Percentiles rank a stretch among this genome's conserved stretches.
phyloP scores from a whole-genome alignment of 2,113 vertebrate genomes.

The Scomber colias region DNA sequence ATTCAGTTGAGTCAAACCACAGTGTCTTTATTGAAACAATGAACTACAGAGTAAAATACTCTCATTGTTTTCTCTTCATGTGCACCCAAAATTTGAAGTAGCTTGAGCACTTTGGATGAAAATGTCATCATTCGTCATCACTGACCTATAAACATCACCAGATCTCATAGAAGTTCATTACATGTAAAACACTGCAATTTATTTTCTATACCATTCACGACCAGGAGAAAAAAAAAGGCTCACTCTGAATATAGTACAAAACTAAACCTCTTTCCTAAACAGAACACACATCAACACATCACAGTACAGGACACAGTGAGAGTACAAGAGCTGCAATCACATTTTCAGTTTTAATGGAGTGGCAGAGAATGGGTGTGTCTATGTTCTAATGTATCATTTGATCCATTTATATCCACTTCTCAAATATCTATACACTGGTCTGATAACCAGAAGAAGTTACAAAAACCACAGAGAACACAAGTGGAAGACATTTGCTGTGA shows the following conservation, averaged over 20 bases:
- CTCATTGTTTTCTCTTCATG: neutral
- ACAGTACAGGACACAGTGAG: neutral
- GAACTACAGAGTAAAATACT: neutral
- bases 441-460: neutral
- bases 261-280: neutral
- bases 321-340: neutral
- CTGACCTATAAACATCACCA: neutral
- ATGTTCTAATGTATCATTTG: conserved; percentile 15
- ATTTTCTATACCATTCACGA: neutral
- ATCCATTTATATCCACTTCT: conserved; percentile 1
- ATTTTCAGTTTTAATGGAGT: conserved; percentile 16
- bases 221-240: neutral
- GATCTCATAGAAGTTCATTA: neutral
- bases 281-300: conserved; percentile 2
- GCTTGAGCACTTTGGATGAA: conserved; percentile 1
- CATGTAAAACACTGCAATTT: conserved; percentile 20
- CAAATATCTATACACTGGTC: neutral
- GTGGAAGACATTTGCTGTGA: conserved; percentile 46
- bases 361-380: neutral
- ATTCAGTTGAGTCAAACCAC: neutral
- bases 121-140: neutral
- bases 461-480: neutral
- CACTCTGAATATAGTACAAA: conserved; percentile 11
- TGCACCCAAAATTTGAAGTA: neutral
- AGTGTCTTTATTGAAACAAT: conserved; percentile 32